Base-by-base conservation (phyloP, 2,888 invertebrate genomes). In the Scotopteryx bipunctaria region DNA sequence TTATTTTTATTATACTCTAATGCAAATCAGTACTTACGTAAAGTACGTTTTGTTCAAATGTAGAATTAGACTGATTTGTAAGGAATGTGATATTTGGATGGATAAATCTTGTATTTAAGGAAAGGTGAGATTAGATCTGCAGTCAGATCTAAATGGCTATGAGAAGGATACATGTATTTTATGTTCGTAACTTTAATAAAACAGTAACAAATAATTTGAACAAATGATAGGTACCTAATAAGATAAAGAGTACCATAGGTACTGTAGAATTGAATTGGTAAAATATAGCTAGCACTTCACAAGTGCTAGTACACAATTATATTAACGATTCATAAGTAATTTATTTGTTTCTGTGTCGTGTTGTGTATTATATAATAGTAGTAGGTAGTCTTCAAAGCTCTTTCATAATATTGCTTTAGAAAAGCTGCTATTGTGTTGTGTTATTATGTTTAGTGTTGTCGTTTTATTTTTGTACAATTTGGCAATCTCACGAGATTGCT, bases 21-120 rank as follows among this genome's bases (percentile, higher is more conserved):
- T 25, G 15, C 32, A 25, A 36, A 31, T 23, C 15, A 43, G 49
- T 43, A 43, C 23, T 5, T 5, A 41, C 15, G 27, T n/a, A n/a
- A n/a, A n/a, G n/a, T 41, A 31, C 13, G 5, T 35, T 51, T 43
- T 36, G 40, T 47, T n/a, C n/a, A n/a, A n/a, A n/a, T 23, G 51
- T 48, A 52, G 47, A 37, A 51, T 42, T 58, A 58, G 85, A 86
- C 86, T 87, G 86, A 86, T 78, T 81, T 80, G 79, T 73, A 76
- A 74, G 74, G 73, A 72, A 79, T 87, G 86, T 86, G 86, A 86
- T 87, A 86, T 75, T 79, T 79, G 81, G 78, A 63, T 63, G 69
- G 69, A 40, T 54, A 32, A 42, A 46, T 54, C 47, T 37, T 35
- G 40, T 37, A 27, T 36, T 21, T 23, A 72, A 61, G 62, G 68